Conservation (phyloP, 1,140 invertebrate genomes). For the Drosophila bipectinata region DNA sequence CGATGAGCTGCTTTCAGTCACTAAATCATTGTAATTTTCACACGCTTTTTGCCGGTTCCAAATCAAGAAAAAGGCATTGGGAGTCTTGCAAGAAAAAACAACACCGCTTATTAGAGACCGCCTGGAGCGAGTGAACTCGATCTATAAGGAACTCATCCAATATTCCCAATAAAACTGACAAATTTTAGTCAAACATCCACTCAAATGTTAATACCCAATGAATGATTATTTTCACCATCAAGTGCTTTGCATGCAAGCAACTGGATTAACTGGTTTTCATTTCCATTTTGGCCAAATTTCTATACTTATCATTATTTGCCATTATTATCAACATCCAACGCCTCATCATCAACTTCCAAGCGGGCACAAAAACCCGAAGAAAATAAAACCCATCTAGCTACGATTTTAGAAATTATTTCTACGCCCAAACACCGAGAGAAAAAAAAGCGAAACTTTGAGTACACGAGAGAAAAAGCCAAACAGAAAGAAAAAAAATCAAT, state of each 20-base stretch:
- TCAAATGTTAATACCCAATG: background rate
- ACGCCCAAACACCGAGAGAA: conserved; percentile 24
- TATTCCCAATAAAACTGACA: background rate
- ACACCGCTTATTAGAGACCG: conserved; percentile 10
- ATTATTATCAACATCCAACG: conserved; percentile 38
- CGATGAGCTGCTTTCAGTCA: conserved; percentile 49
- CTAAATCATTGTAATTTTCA: conserved; percentile 61
- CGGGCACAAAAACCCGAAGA: conserved; percentile 14
- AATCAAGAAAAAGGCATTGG: conserved; percentile 18
- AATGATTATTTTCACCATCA: background rate
- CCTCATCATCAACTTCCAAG: conserved; percentile 34
- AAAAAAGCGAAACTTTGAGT: conserved; percentile 67
- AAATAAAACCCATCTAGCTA: background rate
- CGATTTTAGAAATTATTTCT: conserved; percentile 61
- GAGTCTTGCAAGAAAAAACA: background rate
- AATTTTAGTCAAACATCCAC: background rate
- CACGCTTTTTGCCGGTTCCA: conserved; percentile 42
- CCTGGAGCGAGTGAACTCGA: conserved; percentile 26
- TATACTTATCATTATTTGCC: conserved; percentile 53
- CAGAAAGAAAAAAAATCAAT: conserved; percentile 64
- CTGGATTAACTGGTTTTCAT: conserved; percentile 42
- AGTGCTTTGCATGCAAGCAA: conserved; percentile 10
- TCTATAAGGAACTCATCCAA: conserved; percentile 4
- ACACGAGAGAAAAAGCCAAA: conserved; percentile 19
- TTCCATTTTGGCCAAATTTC: conserved; percentile 23